Conservation (phyloP, 1,140 invertebrate species). For the Hesperophylax magnus region DNA sequence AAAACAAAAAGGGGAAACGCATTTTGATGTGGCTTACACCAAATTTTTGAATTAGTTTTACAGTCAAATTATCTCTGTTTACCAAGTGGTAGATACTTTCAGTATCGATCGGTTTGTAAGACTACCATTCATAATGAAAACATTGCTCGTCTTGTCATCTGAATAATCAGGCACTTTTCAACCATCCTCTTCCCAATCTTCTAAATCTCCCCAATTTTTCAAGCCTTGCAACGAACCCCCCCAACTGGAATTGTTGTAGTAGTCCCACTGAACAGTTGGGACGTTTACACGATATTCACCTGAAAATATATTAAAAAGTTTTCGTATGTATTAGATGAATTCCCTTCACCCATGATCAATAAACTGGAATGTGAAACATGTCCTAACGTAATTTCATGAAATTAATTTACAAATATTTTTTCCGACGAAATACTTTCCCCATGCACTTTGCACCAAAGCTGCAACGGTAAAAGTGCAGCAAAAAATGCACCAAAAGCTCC, state of each 20-base stretch:
- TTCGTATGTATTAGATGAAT: background rate
- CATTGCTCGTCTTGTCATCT: no score
- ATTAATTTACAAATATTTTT: background rate
- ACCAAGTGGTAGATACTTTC: no score
- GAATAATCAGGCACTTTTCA: no score
- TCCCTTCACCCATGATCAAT: background rate
- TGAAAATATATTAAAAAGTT: background rate
- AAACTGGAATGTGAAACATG: no score
- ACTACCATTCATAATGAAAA: no score
- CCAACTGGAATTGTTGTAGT: no score
- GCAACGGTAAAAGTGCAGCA: conserved; percentile 14
- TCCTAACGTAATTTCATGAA: no score
- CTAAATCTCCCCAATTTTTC: no score
- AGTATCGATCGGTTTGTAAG: no score
- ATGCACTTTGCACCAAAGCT: background rate
- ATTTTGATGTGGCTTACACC: background rate
- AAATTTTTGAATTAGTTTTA: background rate
- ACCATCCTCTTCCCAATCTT: no score
- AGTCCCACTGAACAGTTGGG: no score
- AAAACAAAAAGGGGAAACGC: conserved; percentile 10
- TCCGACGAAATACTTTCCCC: background rate
- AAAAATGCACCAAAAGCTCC: conserved; percentile 6
- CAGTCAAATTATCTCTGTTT: background rate
- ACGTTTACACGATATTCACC: background rate
- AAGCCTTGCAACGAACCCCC: no score